A percentile compares a stretch with the other conserved stretches of the same genome.
Conservation (phyloP, 1,140 invertebrate species). For the Helicoverpa zea region DNA sequence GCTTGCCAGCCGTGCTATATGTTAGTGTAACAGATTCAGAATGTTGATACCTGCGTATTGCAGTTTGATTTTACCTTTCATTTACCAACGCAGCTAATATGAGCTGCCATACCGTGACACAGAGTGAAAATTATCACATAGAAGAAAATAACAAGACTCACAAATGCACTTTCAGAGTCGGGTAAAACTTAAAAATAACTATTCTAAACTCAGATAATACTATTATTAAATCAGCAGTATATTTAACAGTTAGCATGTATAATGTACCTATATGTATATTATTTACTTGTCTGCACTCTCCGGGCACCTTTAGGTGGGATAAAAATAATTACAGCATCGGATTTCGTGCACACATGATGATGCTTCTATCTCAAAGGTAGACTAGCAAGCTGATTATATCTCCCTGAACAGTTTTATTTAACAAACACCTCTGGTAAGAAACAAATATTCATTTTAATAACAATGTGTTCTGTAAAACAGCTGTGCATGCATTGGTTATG, state of each 20-base stretch:
- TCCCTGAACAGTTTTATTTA: background rate
- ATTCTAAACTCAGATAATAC: no score
- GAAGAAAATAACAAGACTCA: no score
- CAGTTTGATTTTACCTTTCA: slow-evolving; percentile 4
- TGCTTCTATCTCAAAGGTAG: background rate
- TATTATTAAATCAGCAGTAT: background rate
- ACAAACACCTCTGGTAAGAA: background rate
- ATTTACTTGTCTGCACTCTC: slow-evolving; percentile 16
- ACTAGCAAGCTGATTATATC: no score
- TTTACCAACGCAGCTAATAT: no score
- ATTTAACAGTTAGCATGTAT: no score
- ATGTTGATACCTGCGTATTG: slow-evolving; percentile 8
- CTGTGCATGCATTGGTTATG: background rate
- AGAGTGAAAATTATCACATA: no score
- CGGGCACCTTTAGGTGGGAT: background rate
- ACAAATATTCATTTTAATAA: no score
- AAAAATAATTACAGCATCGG: slow-evolving; percentile 20
- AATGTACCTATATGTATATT: background rate
- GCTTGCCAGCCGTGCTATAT: background rate
- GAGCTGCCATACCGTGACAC: no score
- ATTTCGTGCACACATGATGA: background rate
- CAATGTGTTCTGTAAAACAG: background rate
- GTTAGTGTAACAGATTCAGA: slow-evolving; percentile 34
- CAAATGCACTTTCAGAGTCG: no score
- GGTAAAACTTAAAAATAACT: no score